These are phyloP conservation scores for Gambusia yucatana DNA, from an alignment of 2,797 vertebrate species.

Conservation along the genomic window DNA sequence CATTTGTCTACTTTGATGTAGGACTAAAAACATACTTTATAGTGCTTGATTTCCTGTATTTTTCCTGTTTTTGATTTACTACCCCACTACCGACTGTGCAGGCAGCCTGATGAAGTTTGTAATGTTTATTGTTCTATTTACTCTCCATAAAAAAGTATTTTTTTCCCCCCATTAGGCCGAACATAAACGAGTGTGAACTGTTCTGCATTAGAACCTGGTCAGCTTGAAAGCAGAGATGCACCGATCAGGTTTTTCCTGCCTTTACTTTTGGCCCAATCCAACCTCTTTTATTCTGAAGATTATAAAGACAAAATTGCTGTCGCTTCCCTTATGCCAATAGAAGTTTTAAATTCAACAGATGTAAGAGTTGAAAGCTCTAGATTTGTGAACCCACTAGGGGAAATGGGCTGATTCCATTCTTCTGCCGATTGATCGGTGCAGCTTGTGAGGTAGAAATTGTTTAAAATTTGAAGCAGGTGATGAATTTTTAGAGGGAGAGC, in stretches of 20 bases:
- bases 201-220: not conserved
- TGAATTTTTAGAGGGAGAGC: conserved; percentile 6
- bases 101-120: not conserved
- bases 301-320: not conserved
- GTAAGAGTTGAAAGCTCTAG: not conserved
- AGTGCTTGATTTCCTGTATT: not conserved
- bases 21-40: not conserved
- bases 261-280: not conserved
- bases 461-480: conserved; percentile 11
- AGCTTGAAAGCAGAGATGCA: not conserved
- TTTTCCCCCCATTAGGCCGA: not conserved
- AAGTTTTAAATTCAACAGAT: not conserved
- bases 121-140: not conserved
- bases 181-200: not conserved
- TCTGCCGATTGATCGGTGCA: not conserved
- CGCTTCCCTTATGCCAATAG: too few relatives aligned
- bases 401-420: not conserved
- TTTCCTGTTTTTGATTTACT: conserved; percentile 14
- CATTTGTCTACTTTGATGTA: not conserved
- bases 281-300: not conserved
- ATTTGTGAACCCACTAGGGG: not conserved
- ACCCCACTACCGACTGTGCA: not conserved
- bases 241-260: not conserved
- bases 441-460: conserved; percentile 3
- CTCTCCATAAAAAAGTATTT: not conserved